Conservation (phyloP, 2,113 vertebrate species). For the Heptranchias perlo region DNA sequence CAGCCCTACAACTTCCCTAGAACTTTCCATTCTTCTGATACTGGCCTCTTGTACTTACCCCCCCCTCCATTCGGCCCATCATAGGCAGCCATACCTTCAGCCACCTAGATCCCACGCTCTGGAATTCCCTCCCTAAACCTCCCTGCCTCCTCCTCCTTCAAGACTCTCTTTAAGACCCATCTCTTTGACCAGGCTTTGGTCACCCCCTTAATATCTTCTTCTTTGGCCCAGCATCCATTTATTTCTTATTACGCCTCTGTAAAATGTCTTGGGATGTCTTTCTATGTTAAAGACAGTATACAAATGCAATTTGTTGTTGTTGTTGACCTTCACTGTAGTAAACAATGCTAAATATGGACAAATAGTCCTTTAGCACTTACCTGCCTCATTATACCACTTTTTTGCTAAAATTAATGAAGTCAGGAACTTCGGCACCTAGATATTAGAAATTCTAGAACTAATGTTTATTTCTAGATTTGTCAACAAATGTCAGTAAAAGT, state of each 20-base stretch:
- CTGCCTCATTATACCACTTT: not conserved
- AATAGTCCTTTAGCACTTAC: not conserved
- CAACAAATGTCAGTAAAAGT: slow-evolving; percentile 22
- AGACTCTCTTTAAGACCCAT: not conserved
- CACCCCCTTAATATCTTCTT: not conserved
- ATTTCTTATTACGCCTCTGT: not conserved
- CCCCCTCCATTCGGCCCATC: not conserved
- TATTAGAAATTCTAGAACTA: not conserved
- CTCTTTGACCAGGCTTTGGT: not conserved
- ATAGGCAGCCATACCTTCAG: not conserved
- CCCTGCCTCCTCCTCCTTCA: not conserved
- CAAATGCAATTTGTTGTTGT: not conserved
- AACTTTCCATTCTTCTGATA: not conserved
- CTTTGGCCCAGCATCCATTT: not conserved
- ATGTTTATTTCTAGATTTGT: not conserved
- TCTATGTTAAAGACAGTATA: not conserved
- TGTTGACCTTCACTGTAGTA: not conserved
- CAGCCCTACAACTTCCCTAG: not conserved
- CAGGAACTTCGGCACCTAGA: not conserved
- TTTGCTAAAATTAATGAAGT: not conserved
- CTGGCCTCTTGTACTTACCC: not conserved
- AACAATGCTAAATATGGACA: not conserved
- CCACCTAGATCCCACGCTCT: not conserved
- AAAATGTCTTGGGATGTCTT: not conserved
- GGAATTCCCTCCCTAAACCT: not conserved